Conservation (phyloP, 2,797 vertebrate species). For the Semotilus atromaculatus region DNA sequence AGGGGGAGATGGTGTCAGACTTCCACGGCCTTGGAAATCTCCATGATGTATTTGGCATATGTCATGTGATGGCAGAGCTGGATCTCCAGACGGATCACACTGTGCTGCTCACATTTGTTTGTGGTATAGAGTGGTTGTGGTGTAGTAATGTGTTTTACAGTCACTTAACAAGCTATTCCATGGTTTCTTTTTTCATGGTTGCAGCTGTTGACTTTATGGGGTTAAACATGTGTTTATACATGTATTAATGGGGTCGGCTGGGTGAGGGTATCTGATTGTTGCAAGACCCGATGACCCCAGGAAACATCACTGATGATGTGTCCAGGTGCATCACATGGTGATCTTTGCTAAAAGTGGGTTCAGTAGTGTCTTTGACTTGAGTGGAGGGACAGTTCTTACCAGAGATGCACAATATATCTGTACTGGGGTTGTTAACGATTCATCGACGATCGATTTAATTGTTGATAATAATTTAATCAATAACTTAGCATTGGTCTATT, state of each 20-base stretch:
- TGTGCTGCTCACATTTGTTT: conserved; percentile 21
- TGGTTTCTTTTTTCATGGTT: neutral
- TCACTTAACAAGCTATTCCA: neutral
- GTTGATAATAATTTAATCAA: neutral
- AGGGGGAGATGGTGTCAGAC: conserved; percentile 8
- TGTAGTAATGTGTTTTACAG: conserved; percentile 6
- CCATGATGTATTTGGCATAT: conserved; percentile 40
- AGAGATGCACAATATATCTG: neutral
- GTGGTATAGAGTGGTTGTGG: neutral
- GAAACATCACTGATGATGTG: too few relatives aligned
- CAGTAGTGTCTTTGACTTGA: neutral
- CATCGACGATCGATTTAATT: neutral
- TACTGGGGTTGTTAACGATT: neutral
- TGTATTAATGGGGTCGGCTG: neutral
- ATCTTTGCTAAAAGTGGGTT: too few relatives aligned
- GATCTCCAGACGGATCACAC: neutral
- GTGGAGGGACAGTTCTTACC: neutral
- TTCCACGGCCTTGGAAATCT: conserved; percentile 42
- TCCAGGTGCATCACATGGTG: too few relatives aligned
- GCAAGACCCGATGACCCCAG: too few relatives aligned
- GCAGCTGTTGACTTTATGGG: neutral
- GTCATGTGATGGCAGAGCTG: conserved; percentile 28
- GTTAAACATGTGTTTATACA: neutral
- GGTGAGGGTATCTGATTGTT: too few relatives aligned
- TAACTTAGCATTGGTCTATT: neutral